Evolutionary conservation across 2,113 vertebrate species (phyloP).

Genomic region (Pangasianodon gigas): DNA sequence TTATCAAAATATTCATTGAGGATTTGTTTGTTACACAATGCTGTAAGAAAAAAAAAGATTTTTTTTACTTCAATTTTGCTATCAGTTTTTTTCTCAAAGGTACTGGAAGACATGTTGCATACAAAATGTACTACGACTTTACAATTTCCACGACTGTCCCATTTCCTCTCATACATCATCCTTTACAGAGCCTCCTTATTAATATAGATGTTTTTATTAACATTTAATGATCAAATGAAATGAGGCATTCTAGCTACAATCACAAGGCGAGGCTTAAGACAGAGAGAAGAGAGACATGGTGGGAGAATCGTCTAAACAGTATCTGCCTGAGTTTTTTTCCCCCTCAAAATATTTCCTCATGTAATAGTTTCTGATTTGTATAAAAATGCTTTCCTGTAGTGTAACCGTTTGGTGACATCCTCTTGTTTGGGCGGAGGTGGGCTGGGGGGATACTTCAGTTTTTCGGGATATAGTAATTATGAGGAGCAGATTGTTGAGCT

Average conservation of each 20-base stretch:
- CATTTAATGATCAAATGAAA: slow-evolving; percentile 52
- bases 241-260: slow-evolving; percentile 38
- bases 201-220: slow-evolving; percentile 52
- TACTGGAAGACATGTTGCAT: not conserved
- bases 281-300: not conserved
- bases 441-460: not conserved
- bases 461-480: not conserved
- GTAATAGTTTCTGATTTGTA: not conserved
- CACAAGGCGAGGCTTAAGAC: not conserved
- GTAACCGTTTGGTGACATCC: not conserved
- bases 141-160: not conserved
- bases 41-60: too few species aligned
- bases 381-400: not conserved
- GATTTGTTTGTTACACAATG: not conserved
- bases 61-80: too few species aligned
- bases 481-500: slow-evolving; percentile 19
- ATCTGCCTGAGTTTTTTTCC: not conserved
- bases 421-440: not conserved
- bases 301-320: not conserved
- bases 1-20: not conserved
- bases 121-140: not conserved
- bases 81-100: not conserved
- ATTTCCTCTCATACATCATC: slow-evolving; percentile 35
- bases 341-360: not conserved
- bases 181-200: slow-evolving; percentile 27